A percentile compares a stretch with the other conserved stretches of the same genome.
These are phyloP conservation scores for Apantesis nais DNA, from an alignment of 2,888 invertebrate species.

Conservation along the genomic window DNA sequence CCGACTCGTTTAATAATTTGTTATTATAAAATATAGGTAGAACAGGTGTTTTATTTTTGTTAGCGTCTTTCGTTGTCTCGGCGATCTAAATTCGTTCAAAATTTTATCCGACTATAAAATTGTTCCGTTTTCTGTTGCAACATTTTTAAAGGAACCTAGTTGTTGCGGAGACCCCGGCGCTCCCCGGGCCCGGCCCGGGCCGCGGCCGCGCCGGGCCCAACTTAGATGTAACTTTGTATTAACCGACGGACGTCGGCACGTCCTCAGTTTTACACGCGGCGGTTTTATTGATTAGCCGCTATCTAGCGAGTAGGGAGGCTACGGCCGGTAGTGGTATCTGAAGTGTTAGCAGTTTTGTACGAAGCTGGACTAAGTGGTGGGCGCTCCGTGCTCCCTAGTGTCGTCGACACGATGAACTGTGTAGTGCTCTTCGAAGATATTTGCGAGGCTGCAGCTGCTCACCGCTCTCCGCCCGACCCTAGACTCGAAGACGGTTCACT, in stretches of 20 bases:
- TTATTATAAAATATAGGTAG: constrained; percentile 77
- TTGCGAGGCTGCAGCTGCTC: constrained; percentile 36
- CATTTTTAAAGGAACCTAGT: constrained; percentile 52
- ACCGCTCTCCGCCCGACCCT: constrained; percentile 31
- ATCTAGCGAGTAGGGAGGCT: constrained; percentile 69
- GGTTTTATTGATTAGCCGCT: constrained; percentile 83
- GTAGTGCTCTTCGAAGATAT: constrained; percentile 59
- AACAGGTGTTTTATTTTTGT: constrained; percentile 78
- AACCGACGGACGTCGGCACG: constrained; percentile 58
- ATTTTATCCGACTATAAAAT: constrained; percentile 58
- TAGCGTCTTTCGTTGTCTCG: constrained; percentile 74
- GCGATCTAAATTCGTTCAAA: constrained; percentile 66
- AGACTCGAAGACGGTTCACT: constrained; percentile 22
- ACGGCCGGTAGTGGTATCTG: constrained; percentile 58
- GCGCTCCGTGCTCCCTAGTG: constrained; percentile 50
- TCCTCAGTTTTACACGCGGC: constrained; percentile 76
- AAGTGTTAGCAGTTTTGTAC: constrained; percentile 68
- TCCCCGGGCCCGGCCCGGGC: constrained; percentile 41
- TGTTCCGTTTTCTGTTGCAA: constrained; percentile 65
- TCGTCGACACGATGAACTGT: constrained; percentile 59
- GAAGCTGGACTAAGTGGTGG: constrained; percentile 55
- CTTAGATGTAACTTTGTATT: constrained; percentile 30
- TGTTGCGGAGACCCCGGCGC: constrained; percentile 47
- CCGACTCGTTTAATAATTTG: constrained; percentile 81
- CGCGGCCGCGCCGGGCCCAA: constrained; percentile 52